phyloP scores from a whole-genome alignment of 2,888 invertebrate genomes.

The Helleia helle region DNA sequence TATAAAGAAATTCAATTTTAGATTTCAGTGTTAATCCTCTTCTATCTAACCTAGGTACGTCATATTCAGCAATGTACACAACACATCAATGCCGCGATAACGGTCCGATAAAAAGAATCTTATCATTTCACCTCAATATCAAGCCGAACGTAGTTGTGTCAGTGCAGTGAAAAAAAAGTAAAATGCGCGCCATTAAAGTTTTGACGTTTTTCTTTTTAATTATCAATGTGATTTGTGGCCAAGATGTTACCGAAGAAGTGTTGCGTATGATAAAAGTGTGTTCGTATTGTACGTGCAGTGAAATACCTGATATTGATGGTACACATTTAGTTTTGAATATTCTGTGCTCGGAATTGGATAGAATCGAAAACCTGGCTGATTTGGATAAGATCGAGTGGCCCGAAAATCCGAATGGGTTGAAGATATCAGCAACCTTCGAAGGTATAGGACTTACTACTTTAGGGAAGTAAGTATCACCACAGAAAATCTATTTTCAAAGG shows the following conservation, averaged over 20 bases:
- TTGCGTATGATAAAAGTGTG: constrained; percentile 44
- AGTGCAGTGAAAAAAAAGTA: constrained; percentile 29
- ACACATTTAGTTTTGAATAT: constrained; percentile 58
- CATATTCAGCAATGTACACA: constrained; percentile 58
- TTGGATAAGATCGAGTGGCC: constrained; percentile 64
- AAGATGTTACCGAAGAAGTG: constrained; percentile 35
- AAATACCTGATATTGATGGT: constrained; percentile 53
- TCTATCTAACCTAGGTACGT: constrained; percentile 39
- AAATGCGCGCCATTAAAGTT: constrained; percentile 43
- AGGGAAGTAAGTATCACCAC: constrained; percentile 64
- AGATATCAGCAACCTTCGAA: constrained; percentile 56
- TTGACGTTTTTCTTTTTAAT: constrained; percentile 43
- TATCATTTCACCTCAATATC: constrained; percentile 57
- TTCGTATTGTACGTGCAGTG: constrained; percentile 62
- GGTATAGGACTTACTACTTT: constrained; percentile 52
- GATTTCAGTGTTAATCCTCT: constrained; percentile 19
- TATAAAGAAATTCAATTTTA: neutral
- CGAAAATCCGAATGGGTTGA: constrained; percentile 52
- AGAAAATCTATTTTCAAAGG: no score
- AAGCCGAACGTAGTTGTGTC: constrained; percentile 38
- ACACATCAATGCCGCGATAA: constrained; percentile 45
- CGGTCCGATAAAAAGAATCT: constrained; percentile 49
- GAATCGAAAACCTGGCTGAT: constrained; percentile 47
- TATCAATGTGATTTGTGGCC: constrained; percentile 31
- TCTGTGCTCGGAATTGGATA: constrained; percentile 55